These are phyloP conservation scores for Dyspetes luteomarginatus DNA, from an alignment of 2,888 invertebrate species.

Conservation along the genomic window DNA sequence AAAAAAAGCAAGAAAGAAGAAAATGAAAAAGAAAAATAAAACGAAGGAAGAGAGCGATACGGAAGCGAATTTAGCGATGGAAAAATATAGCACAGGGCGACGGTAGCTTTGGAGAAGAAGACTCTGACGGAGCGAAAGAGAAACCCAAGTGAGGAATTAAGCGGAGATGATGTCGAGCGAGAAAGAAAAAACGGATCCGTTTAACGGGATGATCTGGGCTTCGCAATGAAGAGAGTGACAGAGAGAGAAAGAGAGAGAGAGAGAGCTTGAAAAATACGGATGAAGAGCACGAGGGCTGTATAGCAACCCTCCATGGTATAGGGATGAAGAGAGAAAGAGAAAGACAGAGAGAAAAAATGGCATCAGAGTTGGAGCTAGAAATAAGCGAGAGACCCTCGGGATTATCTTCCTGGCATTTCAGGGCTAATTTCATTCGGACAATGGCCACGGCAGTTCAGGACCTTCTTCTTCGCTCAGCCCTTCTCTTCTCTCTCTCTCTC, in stretches of 20 bases:
- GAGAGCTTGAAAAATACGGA: no score
- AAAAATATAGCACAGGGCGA: slow-evolving; percentile 64
- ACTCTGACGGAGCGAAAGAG: slow-evolving; percentile 67
- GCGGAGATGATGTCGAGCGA: slow-evolving; percentile 59
- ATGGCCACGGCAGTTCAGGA: slow-evolving; percentile 70
- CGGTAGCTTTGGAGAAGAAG: slow-evolving; percentile 60
- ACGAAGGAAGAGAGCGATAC: slow-evolving; percentile 36
- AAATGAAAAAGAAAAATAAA: slow-evolving; percentile 46
- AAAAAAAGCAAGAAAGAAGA: slow-evolving; percentile 67
- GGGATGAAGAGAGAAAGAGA: slow-evolving; percentile 3
- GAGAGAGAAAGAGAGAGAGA: slow-evolving; percentile 52
- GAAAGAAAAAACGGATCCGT: slow-evolving; percentile 77
- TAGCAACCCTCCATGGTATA: slow-evolving; percentile 40
- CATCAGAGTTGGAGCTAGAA: slow-evolving; percentile 48
- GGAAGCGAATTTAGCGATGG: slow-evolving; percentile 26
- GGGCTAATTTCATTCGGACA: slow-evolving; percentile 82
- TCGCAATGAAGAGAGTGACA: slow-evolving; percentile 64
- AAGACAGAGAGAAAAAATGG: slow-evolving; percentile 41
- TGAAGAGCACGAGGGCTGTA: slow-evolving; percentile 49
- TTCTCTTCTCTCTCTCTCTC: not conserved
- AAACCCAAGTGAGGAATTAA: slow-evolving; percentile 70
- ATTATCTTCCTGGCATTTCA: slow-evolving; percentile 81
- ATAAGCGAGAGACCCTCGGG: slow-evolving; percentile 64
- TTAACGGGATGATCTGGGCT: slow-evolving; percentile 81
- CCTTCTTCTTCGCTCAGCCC: slow-evolving; percentile 56